Percentiles rank a stretch among this genome's conserved stretches.
phyloP scores from a whole-genome alignment of 2,888 invertebrate genomes.

The Aporophyla nigra region DNA sequence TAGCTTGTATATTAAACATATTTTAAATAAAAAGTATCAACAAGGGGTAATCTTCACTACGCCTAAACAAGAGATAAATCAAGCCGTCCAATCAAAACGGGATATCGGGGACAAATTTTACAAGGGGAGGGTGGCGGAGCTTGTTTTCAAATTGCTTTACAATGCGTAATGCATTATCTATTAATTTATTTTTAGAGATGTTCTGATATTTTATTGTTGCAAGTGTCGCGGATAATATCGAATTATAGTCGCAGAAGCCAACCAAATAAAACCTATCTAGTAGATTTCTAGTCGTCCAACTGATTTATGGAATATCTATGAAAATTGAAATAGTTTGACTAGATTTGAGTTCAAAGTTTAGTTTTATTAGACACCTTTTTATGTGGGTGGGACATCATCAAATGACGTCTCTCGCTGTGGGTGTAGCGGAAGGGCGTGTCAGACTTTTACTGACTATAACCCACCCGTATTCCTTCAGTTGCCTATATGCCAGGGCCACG shows the following conservation, averaged over 20 bases:
- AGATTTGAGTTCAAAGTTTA: slow-evolving; percentile 33
- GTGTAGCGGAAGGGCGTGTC: too few species aligned
- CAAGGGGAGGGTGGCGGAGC: slow-evolving; percentile 84
- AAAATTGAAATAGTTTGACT: slow-evolving; percentile 11
- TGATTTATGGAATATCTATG: slow-evolving; percentile 36
- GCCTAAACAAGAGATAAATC: slow-evolving; percentile 89
- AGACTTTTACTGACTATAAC: too few species aligned
- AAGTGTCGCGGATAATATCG: slow-evolving; percentile 19
- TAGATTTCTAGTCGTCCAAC: slow-evolving; percentile 3
- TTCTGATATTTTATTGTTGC: slow-evolving; percentile 35
- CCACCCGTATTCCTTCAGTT: too few species aligned
- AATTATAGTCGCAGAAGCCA: slow-evolving; percentile 8
- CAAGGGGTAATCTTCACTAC: slow-evolving; percentile 72
- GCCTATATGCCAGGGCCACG: too few species aligned
- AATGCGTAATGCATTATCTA: slow-evolving; percentile 85
- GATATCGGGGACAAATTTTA: slow-evolving; percentile 89
- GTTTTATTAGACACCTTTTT: slow-evolving; percentile 45
- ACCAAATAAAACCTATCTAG: not conserved
- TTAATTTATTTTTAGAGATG: slow-evolving; percentile 78
- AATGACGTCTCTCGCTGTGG: too few species aligned
- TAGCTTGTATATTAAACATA: slow-evolving; percentile 7
- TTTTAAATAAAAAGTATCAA: slow-evolving; percentile 79
- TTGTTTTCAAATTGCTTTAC: slow-evolving; percentile 89
- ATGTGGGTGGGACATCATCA: too few species aligned
- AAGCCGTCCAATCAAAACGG: slow-evolving; percentile 89